Base-by-base conservation (phyloP, 1,140 invertebrate genomes). In the Venturia canescens region DNA sequence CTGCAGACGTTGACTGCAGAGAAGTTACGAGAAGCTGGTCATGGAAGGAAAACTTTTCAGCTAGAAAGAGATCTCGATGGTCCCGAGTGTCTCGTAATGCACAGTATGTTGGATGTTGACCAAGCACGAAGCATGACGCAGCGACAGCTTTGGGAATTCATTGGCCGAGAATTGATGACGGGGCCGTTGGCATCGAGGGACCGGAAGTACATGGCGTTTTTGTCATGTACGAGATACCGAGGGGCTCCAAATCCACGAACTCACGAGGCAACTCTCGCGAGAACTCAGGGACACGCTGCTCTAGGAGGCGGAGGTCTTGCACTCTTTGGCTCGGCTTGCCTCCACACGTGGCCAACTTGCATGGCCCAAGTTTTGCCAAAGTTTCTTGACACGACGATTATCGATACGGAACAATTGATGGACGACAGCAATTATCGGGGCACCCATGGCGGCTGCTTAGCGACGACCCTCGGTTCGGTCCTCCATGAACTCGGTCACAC, bases 401-500 rank as follows among this genome's bases (percentile, higher is more conserved):
- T 98, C 26, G 96, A 98, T 88, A 93, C 93, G 0, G 92, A 92
- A 67, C 90, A 94, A 66, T 93, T 96, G 74, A 96, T 98, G 94
- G 97, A 98, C 91, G 97, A 98, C 86, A 98, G 97, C 90, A 96
- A 96, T 83, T 97, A 97, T 87, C 94, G 96, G 74, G 95, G 96
- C 13, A 97, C 96, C 0, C 94, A 95, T 84, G 97, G 97, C 76
- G 97, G 96, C 29, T 98, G 97, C 87, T 97, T 97, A 92, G 96
- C 97, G 4, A 98, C 98, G 15, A 97, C 97, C 21, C 90, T 99
- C 38, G 98, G 98, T 5, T 97, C 98, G n/a, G 95, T 97, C 9
- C 94, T 98, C 34, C 98, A 99, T 92, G 98, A 99, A 93, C 90
- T 99, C 63, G 97, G 97, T 16, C 98, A 99, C 89, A 98, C 97